Evolutionary conservation across 1,140 invertebrate genomes (phyloP).

Genomic region (Bicyclus anynana): DNA sequence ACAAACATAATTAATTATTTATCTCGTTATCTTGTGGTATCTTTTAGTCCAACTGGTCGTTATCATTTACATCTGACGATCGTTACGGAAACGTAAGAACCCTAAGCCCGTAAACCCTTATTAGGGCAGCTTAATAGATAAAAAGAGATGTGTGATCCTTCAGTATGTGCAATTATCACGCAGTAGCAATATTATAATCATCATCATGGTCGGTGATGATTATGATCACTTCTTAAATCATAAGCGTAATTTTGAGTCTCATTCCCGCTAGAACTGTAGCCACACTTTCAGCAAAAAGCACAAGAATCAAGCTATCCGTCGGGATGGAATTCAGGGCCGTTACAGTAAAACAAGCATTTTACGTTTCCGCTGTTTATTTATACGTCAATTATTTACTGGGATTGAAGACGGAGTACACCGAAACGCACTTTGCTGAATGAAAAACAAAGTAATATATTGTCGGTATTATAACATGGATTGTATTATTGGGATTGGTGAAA

Average conservation of each 20-base stretch:
- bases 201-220: too few relatives aligned
- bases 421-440: constrained; percentile 3
- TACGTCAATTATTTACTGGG: constrained; percentile 13
- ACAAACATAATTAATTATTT: too few relatives aligned
- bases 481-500: too few relatives aligned
- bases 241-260: background rate
- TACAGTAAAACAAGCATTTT: constrained; percentile 28
- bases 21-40: too few relatives aligned
- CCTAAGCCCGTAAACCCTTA: too few relatives aligned
- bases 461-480: background rate
- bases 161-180: too few relatives aligned
- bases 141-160: too few relatives aligned
- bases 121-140: too few relatives aligned
- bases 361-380: constrained; percentile 23
- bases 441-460: background rate
- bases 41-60: too few relatives aligned
- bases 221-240: background rate
- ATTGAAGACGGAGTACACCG: constrained; percentile 1
- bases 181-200: too few relatives aligned
- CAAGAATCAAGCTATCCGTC: constrained; percentile 13
- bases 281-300: constrained; percentile 15
- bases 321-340: constrained; percentile 20
- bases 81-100: too few relatives aligned
- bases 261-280: constrained; percentile 13
- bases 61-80: too few relatives aligned